Percentiles rank a stretch among this genome's conserved stretches.
phyloP scores from a whole-genome alignment of 1,140 invertebrate species.

The Lysiphlebus fabarum region DNA sequence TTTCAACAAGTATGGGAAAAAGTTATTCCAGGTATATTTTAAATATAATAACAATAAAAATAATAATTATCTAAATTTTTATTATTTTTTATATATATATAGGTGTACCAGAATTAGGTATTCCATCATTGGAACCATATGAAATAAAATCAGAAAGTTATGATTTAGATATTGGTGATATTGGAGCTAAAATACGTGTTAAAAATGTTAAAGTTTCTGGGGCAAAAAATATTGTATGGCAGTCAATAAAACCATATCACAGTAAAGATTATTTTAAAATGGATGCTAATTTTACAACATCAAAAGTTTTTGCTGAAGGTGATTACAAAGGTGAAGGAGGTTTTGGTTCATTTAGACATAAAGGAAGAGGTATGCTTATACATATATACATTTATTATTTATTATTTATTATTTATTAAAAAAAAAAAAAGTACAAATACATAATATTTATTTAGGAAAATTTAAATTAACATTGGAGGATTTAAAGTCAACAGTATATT shows the following conservation, averaged over 20 bases:
- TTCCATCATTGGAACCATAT: conserved; percentile 56
- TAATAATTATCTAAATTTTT: no score
- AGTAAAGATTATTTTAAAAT: conserved; percentile 54
- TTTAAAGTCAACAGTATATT: conserved; percentile 34
- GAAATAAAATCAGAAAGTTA: conserved; percentile 47
- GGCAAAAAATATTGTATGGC: conserved; percentile 49
- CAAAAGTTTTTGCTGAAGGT: conserved; percentile 51
- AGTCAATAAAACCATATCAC: conserved; percentile 55
- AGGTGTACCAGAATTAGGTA: conserved; percentile 54
- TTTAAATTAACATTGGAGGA: conserved; percentile 48
- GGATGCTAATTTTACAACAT: conserved; percentile 56
- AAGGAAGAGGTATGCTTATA: conserved; percentile 52
- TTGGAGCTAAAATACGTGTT: conserved; percentile 49
- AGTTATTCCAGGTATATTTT: conserved; percentile 40
- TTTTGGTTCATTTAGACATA: conserved; percentile 52
- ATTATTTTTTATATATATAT: conserved; percentile 1
- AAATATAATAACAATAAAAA: conserved; percentile 6
- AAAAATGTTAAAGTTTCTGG: conserved; percentile 54
- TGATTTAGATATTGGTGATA: conserved; percentile 54
- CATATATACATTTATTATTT: no score
- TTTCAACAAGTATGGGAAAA: conserved; percentile 49
- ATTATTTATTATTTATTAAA: no score
- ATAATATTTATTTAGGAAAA: conserved; percentile 33
- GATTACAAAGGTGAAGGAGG: conserved; percentile 55
- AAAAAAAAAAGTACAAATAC: not conserved